Evolutionary conservation across 2,797 vertebrate genomes (phyloP).

Genomic region (Botia kubotai): DNA sequence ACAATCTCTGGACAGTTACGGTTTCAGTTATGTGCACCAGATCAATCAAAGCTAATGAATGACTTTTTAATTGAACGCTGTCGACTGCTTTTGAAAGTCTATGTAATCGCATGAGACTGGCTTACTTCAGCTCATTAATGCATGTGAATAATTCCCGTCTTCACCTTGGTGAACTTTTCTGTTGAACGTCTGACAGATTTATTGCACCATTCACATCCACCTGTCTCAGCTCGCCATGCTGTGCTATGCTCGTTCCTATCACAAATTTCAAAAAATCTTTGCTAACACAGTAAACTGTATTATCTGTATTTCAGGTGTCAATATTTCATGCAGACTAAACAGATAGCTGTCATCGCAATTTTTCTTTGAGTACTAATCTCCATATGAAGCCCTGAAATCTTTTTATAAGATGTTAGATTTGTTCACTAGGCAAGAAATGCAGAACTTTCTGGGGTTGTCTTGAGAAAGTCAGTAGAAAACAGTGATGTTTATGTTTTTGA

Average conservation of each 20-base stretch:
- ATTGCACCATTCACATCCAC: conserved; percentile 23
- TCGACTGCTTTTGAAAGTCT: conserved; percentile 40
- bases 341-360: conserved; percentile 56
- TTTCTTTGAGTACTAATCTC: conserved; percentile 49
- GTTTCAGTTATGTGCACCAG: conserved; percentile 3
- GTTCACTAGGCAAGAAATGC: no score
- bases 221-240: conserved; percentile 13
- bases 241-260: conserved; percentile 33
- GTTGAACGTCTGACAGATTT: conserved; percentile 40
- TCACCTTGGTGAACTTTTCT: conserved; percentile 39
- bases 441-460: no score
- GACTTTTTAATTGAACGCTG: conserved; percentile 34
- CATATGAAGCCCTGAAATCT: background rate
- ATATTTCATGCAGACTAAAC: conserved; percentile 56
- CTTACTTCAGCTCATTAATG: conserved; percentile 26
- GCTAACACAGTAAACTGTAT: conserved; percentile 35
- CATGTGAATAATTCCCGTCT: conserved; percentile 36
- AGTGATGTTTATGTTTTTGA: no score
- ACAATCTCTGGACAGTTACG: conserved; percentile 3
- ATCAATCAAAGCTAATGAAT: conserved; percentile 31
- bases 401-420: no score
- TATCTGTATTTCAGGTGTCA: conserved; percentile 49
- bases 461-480: no score
- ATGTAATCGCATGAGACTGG: conserved; percentile 22
- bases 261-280: conserved; percentile 37